phyloP scores from a whole-genome alignment of 2,113 vertebrate species.

The Lagopus muta region DNA sequence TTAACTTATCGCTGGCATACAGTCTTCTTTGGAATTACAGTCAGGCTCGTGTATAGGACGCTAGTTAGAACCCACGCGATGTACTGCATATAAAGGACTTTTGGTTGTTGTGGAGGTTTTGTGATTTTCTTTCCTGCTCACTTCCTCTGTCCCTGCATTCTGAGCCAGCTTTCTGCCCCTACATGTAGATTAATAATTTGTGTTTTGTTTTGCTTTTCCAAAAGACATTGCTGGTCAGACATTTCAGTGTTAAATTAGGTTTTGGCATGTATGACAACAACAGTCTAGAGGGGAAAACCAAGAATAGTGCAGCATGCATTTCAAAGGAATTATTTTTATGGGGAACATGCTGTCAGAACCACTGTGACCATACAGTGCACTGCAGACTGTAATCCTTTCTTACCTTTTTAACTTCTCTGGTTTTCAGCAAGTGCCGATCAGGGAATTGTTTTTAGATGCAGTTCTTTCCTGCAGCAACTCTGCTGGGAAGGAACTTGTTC shows the following conservation, averaged over 20 bases:
- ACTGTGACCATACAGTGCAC: background rate
- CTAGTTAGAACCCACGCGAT: background rate
- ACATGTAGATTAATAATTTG: background rate
- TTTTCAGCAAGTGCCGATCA: background rate
- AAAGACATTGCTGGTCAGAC: background rate
- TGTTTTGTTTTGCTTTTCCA: background rate
- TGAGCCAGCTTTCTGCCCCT: background rate
- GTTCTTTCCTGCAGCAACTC: background rate
- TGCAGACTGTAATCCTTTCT: background rate
- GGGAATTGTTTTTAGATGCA: background rate
- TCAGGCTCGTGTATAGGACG: background rate
- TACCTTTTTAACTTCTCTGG: background rate
- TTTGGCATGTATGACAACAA: background rate
- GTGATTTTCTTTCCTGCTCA: background rate
- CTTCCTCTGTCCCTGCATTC: background rate
- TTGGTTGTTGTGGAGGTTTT: background rate
- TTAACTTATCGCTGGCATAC: background rate
- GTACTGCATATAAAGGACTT: background rate
- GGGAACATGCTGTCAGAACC: background rate
- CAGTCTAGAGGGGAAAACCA: background rate
- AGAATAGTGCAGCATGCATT: background rate
- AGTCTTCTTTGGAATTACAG: background rate
- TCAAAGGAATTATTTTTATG: background rate
- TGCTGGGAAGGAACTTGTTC: background rate
- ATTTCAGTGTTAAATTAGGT: background rate